A percentile compares a stretch with the other conserved stretches of the same genome.
phyloP scores from a whole-genome alignment of 2,888 invertebrate species.

The Hoplodrina ambigua region DNA sequence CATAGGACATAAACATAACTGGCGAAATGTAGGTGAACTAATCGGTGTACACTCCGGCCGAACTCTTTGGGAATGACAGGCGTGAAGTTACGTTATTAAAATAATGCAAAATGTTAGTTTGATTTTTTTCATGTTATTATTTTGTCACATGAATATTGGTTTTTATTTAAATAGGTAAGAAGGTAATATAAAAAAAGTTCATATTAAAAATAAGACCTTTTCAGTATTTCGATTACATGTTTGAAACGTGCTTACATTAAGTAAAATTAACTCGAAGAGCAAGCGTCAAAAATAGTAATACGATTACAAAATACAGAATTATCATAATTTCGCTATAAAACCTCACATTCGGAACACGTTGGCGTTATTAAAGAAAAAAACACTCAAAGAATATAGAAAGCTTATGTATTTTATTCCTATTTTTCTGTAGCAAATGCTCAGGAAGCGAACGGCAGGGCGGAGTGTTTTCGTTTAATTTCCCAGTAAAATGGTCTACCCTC shows the following conservation, averaged over 20 bases:
- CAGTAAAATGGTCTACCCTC: conserved; percentile 82
- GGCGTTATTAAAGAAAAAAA: conserved; percentile 40
- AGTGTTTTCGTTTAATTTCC: conserved; percentile 88
- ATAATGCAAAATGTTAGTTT: background rate
- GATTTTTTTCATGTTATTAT: background rate
- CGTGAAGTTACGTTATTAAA: no score
- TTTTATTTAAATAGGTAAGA: background rate
- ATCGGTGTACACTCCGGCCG: no score
- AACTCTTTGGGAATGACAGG: no score
- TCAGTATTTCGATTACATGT: background rate
- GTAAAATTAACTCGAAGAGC: conserved; percentile 6
- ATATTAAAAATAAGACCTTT: background rate
- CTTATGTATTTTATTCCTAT: conserved; percentile 59
- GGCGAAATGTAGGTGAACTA: no score
- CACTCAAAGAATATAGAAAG: conserved; percentile 38
- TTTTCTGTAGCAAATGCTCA: conserved; percentile 63
- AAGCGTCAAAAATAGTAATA: conserved; percentile 5
- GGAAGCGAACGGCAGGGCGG: conserved; percentile 69
- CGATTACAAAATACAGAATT: conserved; percentile 29
- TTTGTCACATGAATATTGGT: background rate
- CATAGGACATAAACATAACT: no score
- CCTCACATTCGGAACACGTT: conserved; percentile 18
- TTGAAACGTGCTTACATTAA: background rate
- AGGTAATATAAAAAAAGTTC: background rate
- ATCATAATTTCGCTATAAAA: conserved; percentile 25